Evolutionary conservation across 2,888 invertebrate genomes (phyloP), one percentile per base, ranked within the genome.

Genomic region (Orthonevra nobilis): DNA sequence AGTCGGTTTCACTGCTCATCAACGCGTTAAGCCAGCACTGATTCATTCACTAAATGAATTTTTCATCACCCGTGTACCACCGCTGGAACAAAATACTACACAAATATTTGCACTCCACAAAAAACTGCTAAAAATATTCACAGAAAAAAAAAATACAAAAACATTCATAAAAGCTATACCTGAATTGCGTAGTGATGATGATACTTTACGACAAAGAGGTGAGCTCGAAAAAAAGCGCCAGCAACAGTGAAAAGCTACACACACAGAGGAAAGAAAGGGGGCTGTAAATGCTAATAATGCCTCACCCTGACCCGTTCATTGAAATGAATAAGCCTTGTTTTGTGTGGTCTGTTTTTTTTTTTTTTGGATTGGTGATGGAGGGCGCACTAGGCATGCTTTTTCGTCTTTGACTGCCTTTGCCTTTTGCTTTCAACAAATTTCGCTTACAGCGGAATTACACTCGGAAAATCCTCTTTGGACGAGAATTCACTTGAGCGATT

Each of bases 261-360:
- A n/a, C n/a, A 48, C 12, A 20, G 44, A 46, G 46, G 3, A 28
- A 56, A 26, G 26, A 58, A 44, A 10, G 36, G 26, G 26, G 20
- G 10, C 44, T 26, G 46, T 54, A 72, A 46, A 46, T 46, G 50
- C 23, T 52, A 72, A 68, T 50, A 72, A 44, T 36, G 54, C 50
- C 61, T 73, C 61, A 79, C 79, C 73, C 73, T 79, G 79, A 79
- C 79, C 79, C 48, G 79, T 48, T n/a, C n/a, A n/a, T n/a, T 58
- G 58, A 66, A 48, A 72, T 56, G 19, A 48, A 26, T 36, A 5
- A 20, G 38, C 26, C 28, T 34, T 36, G 42, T n/a, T n/a, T n/a
- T n/a, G n/a, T n/a, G n/a, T n/a, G n/a, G n/a, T n/a, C n/a, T n/a
- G n/a, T n/a, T n/a, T n/a, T n/a, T n/a, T n/a, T n/a, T n/a, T n/a